These are phyloP conservation scores for Dynastes maya DNA, from an alignment of 2,888 invertebrate species.

Conservation along the genomic window DNA sequence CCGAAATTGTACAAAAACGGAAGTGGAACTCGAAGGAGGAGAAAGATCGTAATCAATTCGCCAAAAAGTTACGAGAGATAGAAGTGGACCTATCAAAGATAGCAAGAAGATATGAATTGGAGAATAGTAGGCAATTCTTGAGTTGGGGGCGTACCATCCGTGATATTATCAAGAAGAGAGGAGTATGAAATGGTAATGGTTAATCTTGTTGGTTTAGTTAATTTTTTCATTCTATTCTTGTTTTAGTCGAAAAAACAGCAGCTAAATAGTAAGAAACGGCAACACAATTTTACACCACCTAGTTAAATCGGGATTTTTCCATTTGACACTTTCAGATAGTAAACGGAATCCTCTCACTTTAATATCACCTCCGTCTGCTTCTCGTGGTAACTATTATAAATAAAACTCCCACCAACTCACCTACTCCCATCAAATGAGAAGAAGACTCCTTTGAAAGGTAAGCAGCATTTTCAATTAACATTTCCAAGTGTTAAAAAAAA, in stretches of 20 bases:
- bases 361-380: conserved; percentile 4
- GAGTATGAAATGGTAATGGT: conserved; percentile 72
- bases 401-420: conserved; percentile 16
- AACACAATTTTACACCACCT: conserved; percentile 58
- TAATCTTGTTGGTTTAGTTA: neutral
- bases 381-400: neutral
- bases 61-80: conserved; percentile 81
- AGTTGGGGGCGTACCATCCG: conserved; percentile 78
- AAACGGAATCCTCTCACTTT: conserved; percentile 17
- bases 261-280: conserved; percentile 73
- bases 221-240: conserved; percentile 29
- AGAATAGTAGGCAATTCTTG: conserved; percentile 74
- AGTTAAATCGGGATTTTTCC: conserved; percentile 28
- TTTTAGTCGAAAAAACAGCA: conserved; percentile 72
- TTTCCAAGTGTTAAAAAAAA: too few species aligned
- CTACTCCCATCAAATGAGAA: conserved; percentile 23
- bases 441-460: conserved; percentile 5
- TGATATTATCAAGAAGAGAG: conserved; percentile 77
- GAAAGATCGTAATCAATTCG: conserved; percentile 86
- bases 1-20: conserved; percentile 90
- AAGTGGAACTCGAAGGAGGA: conserved; percentile 91
- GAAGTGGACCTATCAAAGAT: conserved; percentile 77
- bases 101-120: conserved; percentile 72
- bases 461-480: neutral
- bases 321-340: conserved; percentile 19